These are phyloP conservation scores for Cyrtonyx montezumae DNA, from an alignment of 2,113 vertebrate species.

Conservation along the genomic window DNA sequence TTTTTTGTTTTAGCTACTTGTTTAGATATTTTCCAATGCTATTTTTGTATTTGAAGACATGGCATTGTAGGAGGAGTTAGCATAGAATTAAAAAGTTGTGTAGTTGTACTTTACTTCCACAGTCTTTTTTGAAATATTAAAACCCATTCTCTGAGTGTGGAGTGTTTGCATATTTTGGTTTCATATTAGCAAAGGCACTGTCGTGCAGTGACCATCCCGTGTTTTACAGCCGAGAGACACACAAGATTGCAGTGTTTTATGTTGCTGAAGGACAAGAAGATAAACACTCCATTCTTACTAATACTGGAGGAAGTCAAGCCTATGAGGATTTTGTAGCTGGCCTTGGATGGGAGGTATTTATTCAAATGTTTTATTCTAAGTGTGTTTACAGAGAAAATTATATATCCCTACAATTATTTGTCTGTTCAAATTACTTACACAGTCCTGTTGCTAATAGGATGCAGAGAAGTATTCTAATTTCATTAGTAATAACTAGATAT, in stretches of 20 bases:
- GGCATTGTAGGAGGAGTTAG: not conserved
- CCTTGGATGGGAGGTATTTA: slow-evolving; percentile 96
- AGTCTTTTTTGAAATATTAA: not conserved
- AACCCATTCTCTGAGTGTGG: not conserved
- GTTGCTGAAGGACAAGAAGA: slow-evolving; percentile 99
- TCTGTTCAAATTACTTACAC: not conserved
- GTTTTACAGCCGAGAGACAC: slow-evolving; percentile 91
- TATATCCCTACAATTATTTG: not conserved
- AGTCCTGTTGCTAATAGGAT: not conserved
- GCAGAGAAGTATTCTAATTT: not conserved
- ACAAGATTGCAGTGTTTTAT: slow-evolving; percentile 99
- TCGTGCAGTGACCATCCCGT: slow-evolving; percentile 23
- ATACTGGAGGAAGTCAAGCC: slow-evolving; percentile 94
- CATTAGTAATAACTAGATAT: not conserved
- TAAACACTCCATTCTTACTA: slow-evolving; percentile 98
- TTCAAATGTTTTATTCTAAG: slow-evolving; percentile 15
- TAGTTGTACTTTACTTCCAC: not conserved
- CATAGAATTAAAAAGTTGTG: not conserved
- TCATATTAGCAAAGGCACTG: not conserved
- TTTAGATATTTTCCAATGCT: not conserved
- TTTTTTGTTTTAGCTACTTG: not conserved
- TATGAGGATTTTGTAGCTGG: slow-evolving; percentile 99
- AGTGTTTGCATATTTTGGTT: not conserved
- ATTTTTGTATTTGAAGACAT: not conserved
- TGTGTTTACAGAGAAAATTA: not conserved